phyloP scores from a whole-genome alignment of 2,113 vertebrate genomes.

The Heteronetta atricapilla region DNA sequence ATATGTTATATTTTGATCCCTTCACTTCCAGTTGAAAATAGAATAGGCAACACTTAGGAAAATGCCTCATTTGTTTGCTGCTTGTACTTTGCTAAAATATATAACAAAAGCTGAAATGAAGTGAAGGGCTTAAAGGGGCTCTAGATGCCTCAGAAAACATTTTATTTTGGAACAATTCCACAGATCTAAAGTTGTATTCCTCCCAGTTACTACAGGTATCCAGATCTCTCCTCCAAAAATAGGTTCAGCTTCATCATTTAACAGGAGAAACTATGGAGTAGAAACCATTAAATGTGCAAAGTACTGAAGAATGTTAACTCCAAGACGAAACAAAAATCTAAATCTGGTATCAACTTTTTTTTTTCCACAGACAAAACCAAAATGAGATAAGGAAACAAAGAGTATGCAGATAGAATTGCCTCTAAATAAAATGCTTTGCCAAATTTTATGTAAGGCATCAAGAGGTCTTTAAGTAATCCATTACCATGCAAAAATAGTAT shows the following conservation, averaged over 20 bases:
- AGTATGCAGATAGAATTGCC: background rate
- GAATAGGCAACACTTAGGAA: constrained; percentile 63
- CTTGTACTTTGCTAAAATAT: constrained; percentile 40
- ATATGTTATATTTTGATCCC: constrained; percentile 58
- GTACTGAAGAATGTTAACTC: background rate
- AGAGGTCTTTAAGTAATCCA: constrained; percentile 67
- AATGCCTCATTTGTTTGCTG: constrained; percentile 19
- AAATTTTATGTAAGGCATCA: constrained; percentile 71
- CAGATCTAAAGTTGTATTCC: background rate
- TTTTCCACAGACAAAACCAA: constrained; percentile 39
- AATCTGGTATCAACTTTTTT: background rate
- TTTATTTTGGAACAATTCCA: constrained; percentile 41
- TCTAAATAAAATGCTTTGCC: constrained; percentile 54
- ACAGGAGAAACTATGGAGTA: background rate
- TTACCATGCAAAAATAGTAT: constrained; percentile 80
- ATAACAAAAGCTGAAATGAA: constrained; percentile 45
- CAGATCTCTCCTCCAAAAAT: background rate
- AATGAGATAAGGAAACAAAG: constrained; percentile 48
- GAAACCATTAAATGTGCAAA: background rate
- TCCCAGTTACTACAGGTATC: background rate
- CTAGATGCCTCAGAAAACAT: constrained; percentile 58
- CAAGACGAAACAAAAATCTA: constrained; percentile 3
- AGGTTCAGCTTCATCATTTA: background rate
- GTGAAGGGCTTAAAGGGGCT: constrained; percentile 52
- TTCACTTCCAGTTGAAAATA: constrained; percentile 67